A percentile compares a stretch with the other conserved stretches of the same genome.
Evolutionary conservation across 2,888 invertebrate genomes (phyloP).

Genomic region (Oligia fasciuncula): DNA sequence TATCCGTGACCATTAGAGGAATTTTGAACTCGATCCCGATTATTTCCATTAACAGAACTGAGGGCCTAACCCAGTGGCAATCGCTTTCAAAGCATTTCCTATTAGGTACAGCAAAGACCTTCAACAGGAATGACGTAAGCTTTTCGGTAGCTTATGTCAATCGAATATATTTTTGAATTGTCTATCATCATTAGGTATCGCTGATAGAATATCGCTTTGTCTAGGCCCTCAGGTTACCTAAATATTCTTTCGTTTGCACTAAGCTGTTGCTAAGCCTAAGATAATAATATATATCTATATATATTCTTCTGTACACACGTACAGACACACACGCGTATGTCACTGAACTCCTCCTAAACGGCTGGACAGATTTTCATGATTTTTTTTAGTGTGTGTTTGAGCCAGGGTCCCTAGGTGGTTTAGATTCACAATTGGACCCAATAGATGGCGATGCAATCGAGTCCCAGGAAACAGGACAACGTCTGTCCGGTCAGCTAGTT

Average conservation of each 20-base stretch:
- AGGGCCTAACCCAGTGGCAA: neutral
- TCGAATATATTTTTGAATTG: neutral
- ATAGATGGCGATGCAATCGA: too few species aligned
- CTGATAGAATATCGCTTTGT: neutral
- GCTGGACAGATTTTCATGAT: too few species aligned
- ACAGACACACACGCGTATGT: too few species aligned
- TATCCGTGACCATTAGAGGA: neutral
- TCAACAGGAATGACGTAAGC: neutral
- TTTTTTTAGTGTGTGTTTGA: too few species aligned
- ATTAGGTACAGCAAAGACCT: neutral
- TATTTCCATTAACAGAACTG: neutral
- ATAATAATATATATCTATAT: too few species aligned
- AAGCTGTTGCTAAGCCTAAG: neutral
- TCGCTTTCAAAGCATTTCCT: neutral
- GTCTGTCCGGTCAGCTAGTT: too few species aligned
- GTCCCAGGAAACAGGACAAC: too few species aligned
- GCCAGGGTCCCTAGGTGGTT: too few species aligned
- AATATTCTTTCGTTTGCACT: neutral
- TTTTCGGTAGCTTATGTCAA: neutral
- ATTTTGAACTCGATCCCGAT: neutral
- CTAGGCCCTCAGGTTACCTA: neutral
- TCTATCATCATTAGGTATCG: neutral
- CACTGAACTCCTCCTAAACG: too few species aligned
- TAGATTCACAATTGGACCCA: too few species aligned
- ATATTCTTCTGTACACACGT: too few species aligned